Conservation (phyloP, 2,113 vertebrate species). For the Mesocricetus auratus region DNA sequence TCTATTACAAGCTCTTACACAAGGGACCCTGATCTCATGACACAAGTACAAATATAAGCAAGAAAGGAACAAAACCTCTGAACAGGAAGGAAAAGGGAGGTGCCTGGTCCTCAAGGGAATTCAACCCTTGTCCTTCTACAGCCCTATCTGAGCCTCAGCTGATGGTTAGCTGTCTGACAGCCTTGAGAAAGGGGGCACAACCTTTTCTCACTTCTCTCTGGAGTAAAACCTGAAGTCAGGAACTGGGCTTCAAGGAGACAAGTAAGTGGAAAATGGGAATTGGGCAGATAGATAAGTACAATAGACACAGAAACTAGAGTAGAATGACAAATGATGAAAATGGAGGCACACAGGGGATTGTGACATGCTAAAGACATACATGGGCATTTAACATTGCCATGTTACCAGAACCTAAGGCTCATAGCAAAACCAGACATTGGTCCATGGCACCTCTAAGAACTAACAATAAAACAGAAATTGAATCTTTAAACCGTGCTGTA, state of each 20-base stretch:
- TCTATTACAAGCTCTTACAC: background rate
- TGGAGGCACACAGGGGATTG: background rate
- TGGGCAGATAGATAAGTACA: background rate
- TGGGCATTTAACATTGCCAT: background rate
- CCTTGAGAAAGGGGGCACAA: background rate
- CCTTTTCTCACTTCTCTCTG: background rate
- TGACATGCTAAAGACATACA: background rate
- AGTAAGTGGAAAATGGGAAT: background rate
- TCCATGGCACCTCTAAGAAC: background rate
- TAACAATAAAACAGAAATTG: background rate
- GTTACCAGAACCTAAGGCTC: background rate
- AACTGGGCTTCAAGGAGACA: background rate
- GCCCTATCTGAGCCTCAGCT: background rate
- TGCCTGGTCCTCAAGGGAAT: background rate
- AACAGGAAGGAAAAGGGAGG: background rate
- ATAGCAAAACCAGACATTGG: background rate
- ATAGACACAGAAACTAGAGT: background rate
- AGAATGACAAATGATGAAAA: background rate
- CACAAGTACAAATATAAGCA: background rate
- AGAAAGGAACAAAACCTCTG: background rate
- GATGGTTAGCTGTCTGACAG: background rate
- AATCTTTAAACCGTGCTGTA: background rate
- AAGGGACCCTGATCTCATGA: background rate
- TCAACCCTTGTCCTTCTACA: background rate
- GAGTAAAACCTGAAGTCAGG: background rate